phyloP scores from a whole-genome alignment of 2,113 vertebrate genomes.

The Alosa alosa region DNA sequence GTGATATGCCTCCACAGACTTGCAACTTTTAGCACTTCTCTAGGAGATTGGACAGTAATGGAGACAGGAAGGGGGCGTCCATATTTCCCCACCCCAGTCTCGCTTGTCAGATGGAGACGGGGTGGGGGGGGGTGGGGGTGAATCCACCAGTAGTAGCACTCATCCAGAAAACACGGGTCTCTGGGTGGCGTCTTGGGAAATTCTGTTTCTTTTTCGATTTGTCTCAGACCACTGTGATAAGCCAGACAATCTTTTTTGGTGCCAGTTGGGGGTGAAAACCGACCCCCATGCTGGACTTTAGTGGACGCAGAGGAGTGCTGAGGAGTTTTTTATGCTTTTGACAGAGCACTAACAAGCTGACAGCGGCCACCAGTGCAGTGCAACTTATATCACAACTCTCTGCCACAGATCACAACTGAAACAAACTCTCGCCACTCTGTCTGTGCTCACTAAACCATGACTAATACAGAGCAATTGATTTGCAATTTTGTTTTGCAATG shows the following conservation, averaged over 20 bases:
- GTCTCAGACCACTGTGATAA: not conserved
- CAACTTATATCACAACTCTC: not conserved
- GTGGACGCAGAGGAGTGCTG: not conserved
- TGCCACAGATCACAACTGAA: not conserved
- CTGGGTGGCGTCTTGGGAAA: not conserved
- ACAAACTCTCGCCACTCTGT: not conserved
- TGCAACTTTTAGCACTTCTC: slow-evolving; percentile 30
- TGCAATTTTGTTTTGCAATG: not conserved
- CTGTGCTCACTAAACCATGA: not conserved
- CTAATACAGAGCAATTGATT: not conserved
- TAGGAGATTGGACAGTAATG: slow-evolving; percentile 20
- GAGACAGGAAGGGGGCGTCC: not conserved
- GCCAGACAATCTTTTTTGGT: not conserved
- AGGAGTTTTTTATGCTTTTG: not conserved
- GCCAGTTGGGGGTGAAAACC: not conserved
- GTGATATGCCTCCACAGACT: not conserved
- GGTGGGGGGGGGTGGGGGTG: not conserved
- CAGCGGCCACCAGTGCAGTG: not conserved
- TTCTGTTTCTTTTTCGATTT: not conserved
- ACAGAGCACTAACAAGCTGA: not conserved
- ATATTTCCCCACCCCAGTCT: not conserved
- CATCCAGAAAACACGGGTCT: not conserved
- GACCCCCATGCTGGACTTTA: not conserved
- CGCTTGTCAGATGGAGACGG: not conserved
- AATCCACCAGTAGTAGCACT: not conserved